Evolutionary conservation across 2,888 invertebrate genomes (phyloP).

Genomic region (Ectemnius continuus): DNA sequence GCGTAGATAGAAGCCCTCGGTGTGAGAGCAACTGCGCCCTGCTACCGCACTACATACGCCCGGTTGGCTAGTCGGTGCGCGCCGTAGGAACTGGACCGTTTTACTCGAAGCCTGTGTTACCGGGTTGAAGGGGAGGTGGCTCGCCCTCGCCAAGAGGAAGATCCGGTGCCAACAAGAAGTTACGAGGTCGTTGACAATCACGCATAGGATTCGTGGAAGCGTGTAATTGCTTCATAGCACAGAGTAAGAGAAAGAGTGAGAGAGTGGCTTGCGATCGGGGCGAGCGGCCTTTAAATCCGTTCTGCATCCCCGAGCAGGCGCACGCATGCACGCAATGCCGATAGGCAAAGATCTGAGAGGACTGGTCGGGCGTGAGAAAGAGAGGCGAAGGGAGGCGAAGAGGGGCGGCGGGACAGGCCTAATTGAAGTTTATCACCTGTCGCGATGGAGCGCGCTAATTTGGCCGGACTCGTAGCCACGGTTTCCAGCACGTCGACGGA

Average conservation of each 20-base stretch:
- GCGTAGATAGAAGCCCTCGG: conserved; percentile 42
- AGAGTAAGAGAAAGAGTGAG: no score
- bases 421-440: conserved; percentile 62
- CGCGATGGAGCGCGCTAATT: conserved; percentile 28
- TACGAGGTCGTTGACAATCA: conserved; percentile 70
- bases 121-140: conserved; percentile 2
- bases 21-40: background rate
- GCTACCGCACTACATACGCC: background rate
- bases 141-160: conserved; percentile 3
- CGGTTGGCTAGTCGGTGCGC: background rate
- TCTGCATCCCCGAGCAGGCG: conserved; percentile 61
- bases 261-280: conserved; percentile 25
- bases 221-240: conserved; percentile 71
- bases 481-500: conserved; percentile 13
- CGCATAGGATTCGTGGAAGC: conserved; percentile 66
- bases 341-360: conserved; percentile 25
- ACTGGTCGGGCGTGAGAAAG: conserved; percentile 20
- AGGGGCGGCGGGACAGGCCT: conserved; percentile 31
- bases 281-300: conserved; percentile 59
- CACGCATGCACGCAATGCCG: conserved; percentile 22
- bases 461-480: conserved; percentile 8
- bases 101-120: background rate
- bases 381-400: background rate
- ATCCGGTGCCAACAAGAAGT: conserved; percentile 44
- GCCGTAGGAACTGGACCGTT: background rate